Evolutionary conservation across 2,888 invertebrate species (phyloP).

Genomic region (Drosophila demipolita): DNA sequence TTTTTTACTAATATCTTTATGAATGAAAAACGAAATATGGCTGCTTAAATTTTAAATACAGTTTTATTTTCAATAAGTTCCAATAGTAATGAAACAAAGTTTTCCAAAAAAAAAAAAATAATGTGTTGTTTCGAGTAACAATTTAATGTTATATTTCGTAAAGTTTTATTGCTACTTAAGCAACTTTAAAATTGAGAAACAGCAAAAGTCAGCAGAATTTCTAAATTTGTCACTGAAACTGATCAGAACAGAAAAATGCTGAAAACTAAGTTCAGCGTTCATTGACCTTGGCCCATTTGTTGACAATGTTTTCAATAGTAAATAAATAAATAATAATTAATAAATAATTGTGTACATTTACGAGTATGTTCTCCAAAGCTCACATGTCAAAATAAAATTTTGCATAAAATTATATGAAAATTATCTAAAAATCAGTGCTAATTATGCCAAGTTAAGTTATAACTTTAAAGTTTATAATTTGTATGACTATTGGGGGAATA

Average conservation of each 20-base stretch:
- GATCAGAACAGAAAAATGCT: conserved; percentile 40
- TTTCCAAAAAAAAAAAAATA: too few species aligned
- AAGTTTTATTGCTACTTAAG: background rate
- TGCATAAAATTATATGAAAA: background rate
- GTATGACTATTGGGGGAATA: too few species aligned
- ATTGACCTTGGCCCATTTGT: conserved; percentile 50
- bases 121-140: background rate
- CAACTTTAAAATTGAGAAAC: background rate
- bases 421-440: background rate
- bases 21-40: background rate
- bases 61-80: background rate
- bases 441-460: too few species aligned
- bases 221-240: conserved; percentile 18
- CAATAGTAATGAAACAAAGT: background rate
- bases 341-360: background rate
- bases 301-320: conserved; percentile 28
- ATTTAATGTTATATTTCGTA: background rate
- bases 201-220: conserved; percentile 41
- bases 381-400: background rate
- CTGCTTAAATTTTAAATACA: background rate
- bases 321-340: background rate
- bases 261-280: conserved; percentile 29
- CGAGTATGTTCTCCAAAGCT: background rate
- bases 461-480: too few species aligned
- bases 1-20: background rate